A percentile compares a stretch with the other conserved stretches of the same genome.
These are phyloP conservation scores for Drosophila quadrilineata DNA, from an alignment of 1,140 invertebrate genomes.

Conservation along the genomic window DNA sequence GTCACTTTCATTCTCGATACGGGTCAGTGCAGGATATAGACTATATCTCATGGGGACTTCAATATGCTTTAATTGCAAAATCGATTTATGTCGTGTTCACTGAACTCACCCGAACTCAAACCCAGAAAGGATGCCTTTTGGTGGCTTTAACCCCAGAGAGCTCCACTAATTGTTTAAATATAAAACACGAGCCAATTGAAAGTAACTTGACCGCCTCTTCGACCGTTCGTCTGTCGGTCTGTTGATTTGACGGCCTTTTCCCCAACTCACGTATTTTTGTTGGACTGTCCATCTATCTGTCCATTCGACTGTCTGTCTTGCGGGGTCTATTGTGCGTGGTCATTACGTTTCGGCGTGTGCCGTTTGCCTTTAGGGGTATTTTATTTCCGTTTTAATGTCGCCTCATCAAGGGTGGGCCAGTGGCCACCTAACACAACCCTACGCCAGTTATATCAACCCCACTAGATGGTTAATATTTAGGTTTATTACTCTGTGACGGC, in stretches of 20 bases:
- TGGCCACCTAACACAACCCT: background rate
- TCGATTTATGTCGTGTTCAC: conserved; percentile 63
- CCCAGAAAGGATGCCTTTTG: too few relatives aligned
- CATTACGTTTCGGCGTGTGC: conserved; percentile 51
- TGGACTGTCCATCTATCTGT: conserved; percentile 5
- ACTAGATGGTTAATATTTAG: conserved; percentile 49
- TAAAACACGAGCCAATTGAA: conserved; percentile 37
- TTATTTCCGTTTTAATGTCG: conserved; percentile 38
- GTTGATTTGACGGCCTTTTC: conserved; percentile 12
- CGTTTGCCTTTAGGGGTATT: conserved; percentile 19
- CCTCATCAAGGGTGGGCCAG: conserved; percentile 26
- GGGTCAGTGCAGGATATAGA: background rate
- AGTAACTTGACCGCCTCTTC: conserved; percentile 17
- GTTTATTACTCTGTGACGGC: conserved; percentile 20
- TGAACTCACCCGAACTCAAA: conserved; percentile 37
- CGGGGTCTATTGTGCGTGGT: conserved; percentile 66
- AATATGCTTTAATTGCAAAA: conserved; percentile 74
- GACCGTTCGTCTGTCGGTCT: conserved; percentile 11
- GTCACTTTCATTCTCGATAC: conserved; percentile 60
- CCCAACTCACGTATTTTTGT: too few relatives aligned
- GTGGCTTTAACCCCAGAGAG: background rate
- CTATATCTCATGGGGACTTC: conserved; percentile 11
- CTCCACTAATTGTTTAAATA: conserved; percentile 48
- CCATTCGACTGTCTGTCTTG: conserved; percentile 31
- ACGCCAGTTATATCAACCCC: conserved; percentile 8